These are phyloP conservation scores for Nudaria mundana DNA, from an alignment of 2,888 invertebrate species.

Conservation along the genomic window DNA sequence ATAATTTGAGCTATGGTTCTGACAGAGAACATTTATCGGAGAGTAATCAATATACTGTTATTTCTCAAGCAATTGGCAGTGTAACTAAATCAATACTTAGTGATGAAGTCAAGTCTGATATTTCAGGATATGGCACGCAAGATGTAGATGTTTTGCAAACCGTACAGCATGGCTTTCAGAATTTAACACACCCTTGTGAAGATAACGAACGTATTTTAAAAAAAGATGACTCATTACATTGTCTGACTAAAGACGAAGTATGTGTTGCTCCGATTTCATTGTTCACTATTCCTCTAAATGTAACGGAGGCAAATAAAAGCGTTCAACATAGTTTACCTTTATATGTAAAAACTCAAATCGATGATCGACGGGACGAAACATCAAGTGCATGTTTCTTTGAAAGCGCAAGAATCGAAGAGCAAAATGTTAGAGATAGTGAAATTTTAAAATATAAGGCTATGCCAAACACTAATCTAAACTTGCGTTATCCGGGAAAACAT, in stretches of 20 bases:
- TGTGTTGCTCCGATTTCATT: slow-evolving; percentile 44
- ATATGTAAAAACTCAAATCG: slow-evolving; percentile 26
- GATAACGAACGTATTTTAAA: neutral
- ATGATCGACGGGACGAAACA: slow-evolving; percentile 23
- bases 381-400: slow-evolving; percentile 38
- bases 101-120: slow-evolving; percentile 4
- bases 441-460: neutral
- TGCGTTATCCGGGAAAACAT: neutral
- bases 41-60: neutral
- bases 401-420: slow-evolving; percentile 19
- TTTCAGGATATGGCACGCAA: slow-evolving; percentile 7
- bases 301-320: slow-evolving; percentile 37
- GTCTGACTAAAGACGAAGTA: slow-evolving; percentile 30
- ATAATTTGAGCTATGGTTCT: neutral
- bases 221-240: slow-evolving; percentile 28
- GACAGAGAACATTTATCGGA: neutral
- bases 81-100: slow-evolving; percentile 2
- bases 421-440: slow-evolving; percentile 11
- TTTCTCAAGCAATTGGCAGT: neutral
- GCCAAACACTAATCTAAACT: neutral
- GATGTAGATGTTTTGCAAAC: slow-evolving; percentile 8
- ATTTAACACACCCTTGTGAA: neutral
- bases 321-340: slow-evolving; percentile 14
- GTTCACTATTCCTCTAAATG: slow-evolving; percentile 43
- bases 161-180: neutral